These are phyloP conservation scores for Gadopsis bispinosus DNA, from an alignment of 2,797 vertebrate genomes.

Conservation along the genomic window DNA sequence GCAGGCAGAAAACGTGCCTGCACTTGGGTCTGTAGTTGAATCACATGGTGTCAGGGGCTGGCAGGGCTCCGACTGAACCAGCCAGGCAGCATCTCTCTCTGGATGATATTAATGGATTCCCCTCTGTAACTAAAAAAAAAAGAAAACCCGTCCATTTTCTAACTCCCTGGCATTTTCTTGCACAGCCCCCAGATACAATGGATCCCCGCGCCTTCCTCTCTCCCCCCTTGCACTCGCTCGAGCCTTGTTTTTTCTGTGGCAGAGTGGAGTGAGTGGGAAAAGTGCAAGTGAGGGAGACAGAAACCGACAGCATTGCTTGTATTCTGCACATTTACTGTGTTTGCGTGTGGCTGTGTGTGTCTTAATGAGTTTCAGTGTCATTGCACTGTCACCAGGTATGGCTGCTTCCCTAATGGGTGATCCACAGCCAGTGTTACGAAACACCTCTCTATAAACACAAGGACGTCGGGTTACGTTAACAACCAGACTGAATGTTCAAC, in stretches of 20 bases:
- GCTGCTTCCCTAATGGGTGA: conserved; percentile 14
- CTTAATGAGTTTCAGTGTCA: not conserved
- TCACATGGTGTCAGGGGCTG: conserved; percentile 16
- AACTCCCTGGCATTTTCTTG: conserved; percentile 48
- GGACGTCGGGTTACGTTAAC: conserved; percentile 5
- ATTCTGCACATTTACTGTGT: conserved; percentile 2
- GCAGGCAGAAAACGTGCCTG: not conserved
- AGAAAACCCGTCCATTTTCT: conserved; percentile 49
- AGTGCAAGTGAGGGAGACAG: conserved; percentile 6
- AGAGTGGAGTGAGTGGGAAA: conserved; percentile 24
- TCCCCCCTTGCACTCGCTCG: conserved; percentile 14
- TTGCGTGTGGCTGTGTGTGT: not conserved
- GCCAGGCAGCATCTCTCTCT: conserved; percentile 38
- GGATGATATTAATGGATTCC: conserved; percentile 75
- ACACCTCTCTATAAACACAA: conserved; percentile 7
- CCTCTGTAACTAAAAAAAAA: conserved; percentile 50
- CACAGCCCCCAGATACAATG: conserved; percentile 56
- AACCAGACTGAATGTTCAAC: not conserved
- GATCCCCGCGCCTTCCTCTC: conserved; percentile 28
- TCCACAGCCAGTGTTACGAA: conserved; percentile 9
- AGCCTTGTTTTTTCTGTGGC: conserved; percentile 35
- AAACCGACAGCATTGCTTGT: not conserved
- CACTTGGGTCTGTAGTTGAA: conserved; percentile 25
- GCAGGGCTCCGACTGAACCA: conserved; percentile 16
- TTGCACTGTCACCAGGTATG: not conserved